Evolutionary conservation across 2,797 vertebrate genomes (phyloP).

Genomic region (Darevskia mixta): DNA sequence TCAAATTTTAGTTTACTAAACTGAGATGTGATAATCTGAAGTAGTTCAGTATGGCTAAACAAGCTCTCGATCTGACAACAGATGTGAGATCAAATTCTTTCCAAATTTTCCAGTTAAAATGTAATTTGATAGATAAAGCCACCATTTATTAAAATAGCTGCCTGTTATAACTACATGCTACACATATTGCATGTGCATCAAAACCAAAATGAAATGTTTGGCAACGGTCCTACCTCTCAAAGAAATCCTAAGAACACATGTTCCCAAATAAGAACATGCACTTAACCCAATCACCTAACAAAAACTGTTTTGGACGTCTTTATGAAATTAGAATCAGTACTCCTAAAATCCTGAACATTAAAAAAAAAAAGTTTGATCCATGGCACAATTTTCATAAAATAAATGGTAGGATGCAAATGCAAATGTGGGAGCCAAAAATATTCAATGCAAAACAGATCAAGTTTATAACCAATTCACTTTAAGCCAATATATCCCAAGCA

Average conservation of each 20-base stretch:
- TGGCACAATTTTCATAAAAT: background rate
- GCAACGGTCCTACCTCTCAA: background rate
- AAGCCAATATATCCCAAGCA: constrained; percentile 58
- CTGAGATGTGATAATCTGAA: too few species aligned
- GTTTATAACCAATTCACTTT: constrained; percentile 54
- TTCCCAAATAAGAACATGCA: background rate
- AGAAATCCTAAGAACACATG: background rate
- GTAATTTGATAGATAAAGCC: background rate
- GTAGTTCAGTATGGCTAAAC: background rate
- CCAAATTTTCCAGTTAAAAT: background rate
- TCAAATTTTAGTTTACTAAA: too few species aligned
- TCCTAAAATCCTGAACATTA: background rate
- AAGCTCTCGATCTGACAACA: background rate
- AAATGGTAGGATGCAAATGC: background rate
- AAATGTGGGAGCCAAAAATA: background rate
- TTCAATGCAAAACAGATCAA: too few species aligned
- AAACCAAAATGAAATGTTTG: background rate
- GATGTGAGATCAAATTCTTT: background rate
- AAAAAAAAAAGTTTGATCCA: background rate
- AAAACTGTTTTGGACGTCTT: background rate
- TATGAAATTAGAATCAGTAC: background rate
- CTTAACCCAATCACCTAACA: background rate
- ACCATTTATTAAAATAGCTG: background rate
- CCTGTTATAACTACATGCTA: background rate
- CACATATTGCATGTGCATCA: background rate